phyloP scores from a whole-genome alignment of 2,113 vertebrate species.

The Pica pica region DNA sequence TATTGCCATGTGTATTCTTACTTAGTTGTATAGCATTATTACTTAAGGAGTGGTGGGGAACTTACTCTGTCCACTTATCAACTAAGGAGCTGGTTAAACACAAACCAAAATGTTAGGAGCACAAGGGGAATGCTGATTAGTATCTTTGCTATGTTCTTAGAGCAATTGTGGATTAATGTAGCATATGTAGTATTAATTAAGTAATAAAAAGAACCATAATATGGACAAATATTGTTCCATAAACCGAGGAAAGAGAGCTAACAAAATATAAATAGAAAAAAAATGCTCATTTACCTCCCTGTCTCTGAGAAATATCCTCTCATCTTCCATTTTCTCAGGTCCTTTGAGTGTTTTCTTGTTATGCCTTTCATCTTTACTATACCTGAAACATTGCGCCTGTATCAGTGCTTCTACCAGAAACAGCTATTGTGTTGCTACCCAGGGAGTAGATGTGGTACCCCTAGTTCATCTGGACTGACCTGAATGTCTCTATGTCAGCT shows the following conservation, averaged over 20 bases:
- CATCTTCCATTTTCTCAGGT: neutral
- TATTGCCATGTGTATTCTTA: neutral
- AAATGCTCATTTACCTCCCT: neutral
- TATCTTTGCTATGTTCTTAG: neutral
- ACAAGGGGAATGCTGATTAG: neutral
- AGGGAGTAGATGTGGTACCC: neutral
- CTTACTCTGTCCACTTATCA: neutral
- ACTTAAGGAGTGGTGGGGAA: neutral
- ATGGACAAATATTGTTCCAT: neutral
- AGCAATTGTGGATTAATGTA: neutral
- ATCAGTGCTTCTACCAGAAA: neutral
- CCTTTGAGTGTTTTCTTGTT: conserved; percentile 8
- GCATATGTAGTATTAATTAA: neutral
- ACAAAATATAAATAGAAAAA: neutral
- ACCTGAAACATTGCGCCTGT: neutral
- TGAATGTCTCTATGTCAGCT: neutral
- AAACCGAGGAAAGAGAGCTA: neutral
- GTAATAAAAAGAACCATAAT: neutral
- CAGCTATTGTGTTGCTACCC: neutral
- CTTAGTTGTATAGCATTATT: neutral
- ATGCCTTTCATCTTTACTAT: neutral
- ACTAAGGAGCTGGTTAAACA: neutral
- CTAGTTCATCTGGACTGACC: neutral
- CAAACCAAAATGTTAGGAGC: neutral
- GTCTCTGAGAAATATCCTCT: neutral